Conservation (phyloP, 1,140 invertebrate genomes). For the Zaprionus ghesquierei region DNA sequence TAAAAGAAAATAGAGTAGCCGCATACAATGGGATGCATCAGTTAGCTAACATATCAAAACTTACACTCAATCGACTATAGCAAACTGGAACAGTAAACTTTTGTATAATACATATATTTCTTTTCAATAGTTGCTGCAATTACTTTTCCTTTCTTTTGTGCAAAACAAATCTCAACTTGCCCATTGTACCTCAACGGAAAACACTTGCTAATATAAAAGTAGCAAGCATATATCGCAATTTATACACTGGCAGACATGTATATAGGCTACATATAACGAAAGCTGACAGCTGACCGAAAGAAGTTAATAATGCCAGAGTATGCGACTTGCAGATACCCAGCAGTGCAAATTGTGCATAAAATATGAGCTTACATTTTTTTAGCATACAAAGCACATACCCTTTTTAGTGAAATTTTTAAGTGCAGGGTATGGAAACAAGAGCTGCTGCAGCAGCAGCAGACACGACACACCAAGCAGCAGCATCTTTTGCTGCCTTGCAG, state of each 20-base stretch:
- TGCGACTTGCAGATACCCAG: not conserved
- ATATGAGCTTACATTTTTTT: not conserved
- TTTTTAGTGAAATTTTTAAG: not conserved
- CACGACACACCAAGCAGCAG: slow-evolving; percentile 5
- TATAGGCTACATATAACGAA: slow-evolving; percentile 11
- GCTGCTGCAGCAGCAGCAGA: slow-evolving; percentile 20
- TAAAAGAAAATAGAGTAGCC: slow-evolving; percentile 67
- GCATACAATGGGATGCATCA: slow-evolving; percentile 2
- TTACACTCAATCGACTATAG: not conserved
- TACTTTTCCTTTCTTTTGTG: not conserved
- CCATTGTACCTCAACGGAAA: slow-evolving; percentile 24
- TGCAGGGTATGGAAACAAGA: slow-evolving; percentile 19
- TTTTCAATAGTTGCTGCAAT: not conserved
- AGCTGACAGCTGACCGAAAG: slow-evolving; percentile 46
- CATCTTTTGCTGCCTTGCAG: slow-evolving; percentile 33
- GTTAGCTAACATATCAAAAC: not conserved
- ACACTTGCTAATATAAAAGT: slow-evolving; percentile 4
- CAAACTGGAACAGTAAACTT: not conserved
- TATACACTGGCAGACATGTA: not conserved
- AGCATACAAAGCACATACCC: not conserved
- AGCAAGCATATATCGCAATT: slow-evolving; percentile 4
- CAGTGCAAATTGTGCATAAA: not conserved
- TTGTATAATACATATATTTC: not conserved
- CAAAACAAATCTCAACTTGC: not conserved
- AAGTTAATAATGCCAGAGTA: not conserved